phyloP scores from a whole-genome alignment of 2,888 invertebrate species.

The Trisateles emortualis region DNA sequence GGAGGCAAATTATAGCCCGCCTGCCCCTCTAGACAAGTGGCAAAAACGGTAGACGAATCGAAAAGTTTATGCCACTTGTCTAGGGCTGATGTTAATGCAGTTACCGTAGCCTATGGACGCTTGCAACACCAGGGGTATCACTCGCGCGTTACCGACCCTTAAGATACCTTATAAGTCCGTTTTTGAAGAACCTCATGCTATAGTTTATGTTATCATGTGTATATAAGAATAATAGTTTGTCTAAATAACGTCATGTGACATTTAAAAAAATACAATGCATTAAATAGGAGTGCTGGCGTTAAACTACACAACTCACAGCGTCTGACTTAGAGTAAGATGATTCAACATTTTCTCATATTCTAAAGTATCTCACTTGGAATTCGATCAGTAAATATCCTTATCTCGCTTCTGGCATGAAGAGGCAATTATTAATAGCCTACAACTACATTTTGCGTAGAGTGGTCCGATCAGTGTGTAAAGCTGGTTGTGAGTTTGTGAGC shows the following conservation, averaged over 20 bases:
- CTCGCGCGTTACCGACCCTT: too few relatives aligned
- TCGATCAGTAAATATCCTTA: slow-evolving; percentile 57
- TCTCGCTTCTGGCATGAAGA: slow-evolving; percentile 49
- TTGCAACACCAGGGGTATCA: too few relatives aligned
- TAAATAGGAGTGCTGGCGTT: slow-evolving; percentile 23
- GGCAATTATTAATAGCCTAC: slow-evolving; percentile 56
- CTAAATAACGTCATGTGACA: slow-evolving; percentile 35
- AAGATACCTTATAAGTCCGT: too few relatives aligned
- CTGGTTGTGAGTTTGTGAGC: slow-evolving; percentile 45
- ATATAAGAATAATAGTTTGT: slow-evolving; percentile 2
- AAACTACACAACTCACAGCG: slow-evolving; percentile 29
- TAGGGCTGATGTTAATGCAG: too few relatives aligned
- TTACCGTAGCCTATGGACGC: too few relatives aligned
- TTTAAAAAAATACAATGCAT: neutral
- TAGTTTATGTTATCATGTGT: too few relatives aligned
- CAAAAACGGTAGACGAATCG: too few relatives aligned
- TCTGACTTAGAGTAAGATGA: slow-evolving; percentile 18
- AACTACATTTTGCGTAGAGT: slow-evolving; percentile 58
- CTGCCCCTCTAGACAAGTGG: too few relatives aligned
- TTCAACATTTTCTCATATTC: slow-evolving; percentile 42
- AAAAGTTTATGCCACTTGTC: too few relatives aligned
- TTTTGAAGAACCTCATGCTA: too few relatives aligned
- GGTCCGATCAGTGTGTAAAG: slow-evolving; percentile 40
- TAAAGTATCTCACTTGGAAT: slow-evolving; percentile 43
- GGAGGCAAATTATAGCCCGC: too few relatives aligned